These are phyloP conservation scores for Acleris sparsana DNA, from an alignment of 2,888 invertebrate species.

Conservation along the genomic window DNA sequence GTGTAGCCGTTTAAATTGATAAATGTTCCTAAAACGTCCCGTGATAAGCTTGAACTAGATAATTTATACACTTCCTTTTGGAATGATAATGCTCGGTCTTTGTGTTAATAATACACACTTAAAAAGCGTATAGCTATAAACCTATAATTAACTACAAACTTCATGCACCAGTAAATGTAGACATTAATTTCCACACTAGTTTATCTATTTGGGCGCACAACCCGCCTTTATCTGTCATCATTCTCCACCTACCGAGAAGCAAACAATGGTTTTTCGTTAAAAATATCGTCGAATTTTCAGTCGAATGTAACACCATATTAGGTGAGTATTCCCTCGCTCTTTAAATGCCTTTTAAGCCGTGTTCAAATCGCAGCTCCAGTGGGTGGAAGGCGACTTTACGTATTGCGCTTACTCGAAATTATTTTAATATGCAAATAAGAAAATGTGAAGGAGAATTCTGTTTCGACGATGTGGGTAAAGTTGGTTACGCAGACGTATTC, in stretches of 20 bases:
- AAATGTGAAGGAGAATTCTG: conserved; percentile 81
- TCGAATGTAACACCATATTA: conserved; percentile 52
- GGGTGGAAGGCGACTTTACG: conserved; percentile 74
- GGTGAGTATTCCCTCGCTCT: conserved; percentile 56
- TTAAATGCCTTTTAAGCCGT: conserved; percentile 53
- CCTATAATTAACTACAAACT: conserved; percentile 82
- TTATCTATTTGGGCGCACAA: conserved; percentile 83
- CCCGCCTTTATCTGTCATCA: conserved; percentile 83
- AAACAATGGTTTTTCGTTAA: conserved; percentile 60
- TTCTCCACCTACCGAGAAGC: conserved; percentile 60
- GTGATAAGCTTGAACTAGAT: conserved; percentile 67
- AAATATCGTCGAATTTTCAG: conserved; percentile 49
- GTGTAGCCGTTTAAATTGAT: conserved; percentile 67
- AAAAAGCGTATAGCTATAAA: conserved; percentile 79
- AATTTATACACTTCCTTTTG: conserved; percentile 78
- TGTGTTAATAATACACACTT: conserved; percentile 76
- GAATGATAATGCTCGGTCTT: conserved; percentile 78
- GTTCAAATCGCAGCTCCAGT: conserved; percentile 49
- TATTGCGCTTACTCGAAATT: conserved; percentile 82
- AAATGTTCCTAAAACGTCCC: conserved; percentile 64
- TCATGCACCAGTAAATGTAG: conserved; percentile 84
- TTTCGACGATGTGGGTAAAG: conserved; percentile 77
- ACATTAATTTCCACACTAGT: conserved; percentile 84
- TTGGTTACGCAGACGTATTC: conserved; percentile 81
- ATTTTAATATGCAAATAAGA: conserved; percentile 84